phyloP scores from a whole-genome alignment of 2,888 invertebrate genomes.

The Torymus aiolomorphi region DNA sequence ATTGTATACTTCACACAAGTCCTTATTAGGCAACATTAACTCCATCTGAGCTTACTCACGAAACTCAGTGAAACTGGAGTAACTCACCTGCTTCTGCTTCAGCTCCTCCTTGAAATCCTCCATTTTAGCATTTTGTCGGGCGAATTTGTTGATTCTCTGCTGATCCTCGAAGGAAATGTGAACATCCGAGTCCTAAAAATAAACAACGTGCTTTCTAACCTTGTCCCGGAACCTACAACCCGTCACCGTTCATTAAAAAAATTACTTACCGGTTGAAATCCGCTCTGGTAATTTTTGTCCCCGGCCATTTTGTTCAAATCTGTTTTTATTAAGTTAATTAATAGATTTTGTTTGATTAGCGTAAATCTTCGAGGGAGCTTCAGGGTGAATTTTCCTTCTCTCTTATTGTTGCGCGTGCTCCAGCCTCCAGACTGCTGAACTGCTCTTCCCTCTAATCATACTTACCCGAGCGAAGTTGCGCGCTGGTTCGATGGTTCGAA shows the following conservation, averaged over 20 bases:
- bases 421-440: too few relatives aligned
- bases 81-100: constrained; percentile 84
- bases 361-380: too few relatives aligned
- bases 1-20: too few relatives aligned
- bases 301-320: constrained; percentile 63
- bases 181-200: constrained; percentile 88
- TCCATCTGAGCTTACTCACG: neutral
- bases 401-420: too few relatives aligned
- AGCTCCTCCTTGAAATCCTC: constrained; percentile 93
- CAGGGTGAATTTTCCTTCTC: too few relatives aligned
- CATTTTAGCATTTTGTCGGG: constrained; percentile 92
- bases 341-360: too few relatives aligned
- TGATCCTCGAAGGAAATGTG: constrained; percentile 98
- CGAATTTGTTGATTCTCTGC: constrained; percentile 97
- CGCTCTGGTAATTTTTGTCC: constrained; percentile 77
- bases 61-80: neutral
- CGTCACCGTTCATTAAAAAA: neutral
- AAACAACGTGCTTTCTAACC: constrained; percentile 56
- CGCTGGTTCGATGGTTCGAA: too few relatives aligned
- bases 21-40: too few relatives aligned
- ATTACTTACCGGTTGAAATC: constrained; percentile 83
- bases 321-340: too few relatives aligned
- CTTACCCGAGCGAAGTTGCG: too few relatives aligned
- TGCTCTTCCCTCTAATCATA: too few relatives aligned
- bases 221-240: constrained; percentile 40